Base-by-base conservation (phyloP, 2,888 invertebrate genomes). In the Zele albiditarsus region DNA sequence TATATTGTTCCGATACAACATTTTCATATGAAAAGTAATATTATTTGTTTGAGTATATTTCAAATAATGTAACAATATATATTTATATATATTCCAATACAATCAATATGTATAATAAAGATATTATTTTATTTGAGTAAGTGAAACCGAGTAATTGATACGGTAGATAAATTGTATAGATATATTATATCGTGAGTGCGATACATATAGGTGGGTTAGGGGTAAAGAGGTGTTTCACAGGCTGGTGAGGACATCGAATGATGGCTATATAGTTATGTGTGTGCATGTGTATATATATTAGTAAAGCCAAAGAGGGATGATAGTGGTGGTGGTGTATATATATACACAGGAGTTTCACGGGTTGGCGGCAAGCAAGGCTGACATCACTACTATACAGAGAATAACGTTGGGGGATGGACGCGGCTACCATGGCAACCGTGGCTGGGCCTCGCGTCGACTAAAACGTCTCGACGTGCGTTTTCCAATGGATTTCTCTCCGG, bases 391-490 rank as follows among this genome's bases (percentile, higher is more conserved):
- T 38, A 38, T 38, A 20, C 8, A 53, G 53, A 53, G n/a, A n/a
- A 65, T 42, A 33, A 63, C 63, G 78, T 74, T 70, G 81, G 82
- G 84, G 85, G 83, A 85, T 84, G 86, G 86, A 87, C 87, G 86
- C 87, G 82, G 85, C 82, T 85, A 82, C 84, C 84, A 86, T 86
- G 85, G 84, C 82, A 87, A 86, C 87, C 86, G 76, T 85, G 85
- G 85, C 86, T 86, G 85, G 85, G 84, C 83, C 84, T 85, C 82
- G 83, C 82, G 74, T 68, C 63, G 49, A 58, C 76, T 68, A 76
- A 75, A 80, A 77, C 75, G 77, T 77, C 77, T 79, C 77, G 77
- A 65, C 74, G 68, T 83, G 84, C 82, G 82, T 84, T 85, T 85
- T 84, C 82, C 81, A 82, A 84, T 84, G 83, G 83, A 86, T 85